Evolutionary conservation across 2,888 invertebrate species (phyloP).

Genomic region (Melieria picta): DNA sequence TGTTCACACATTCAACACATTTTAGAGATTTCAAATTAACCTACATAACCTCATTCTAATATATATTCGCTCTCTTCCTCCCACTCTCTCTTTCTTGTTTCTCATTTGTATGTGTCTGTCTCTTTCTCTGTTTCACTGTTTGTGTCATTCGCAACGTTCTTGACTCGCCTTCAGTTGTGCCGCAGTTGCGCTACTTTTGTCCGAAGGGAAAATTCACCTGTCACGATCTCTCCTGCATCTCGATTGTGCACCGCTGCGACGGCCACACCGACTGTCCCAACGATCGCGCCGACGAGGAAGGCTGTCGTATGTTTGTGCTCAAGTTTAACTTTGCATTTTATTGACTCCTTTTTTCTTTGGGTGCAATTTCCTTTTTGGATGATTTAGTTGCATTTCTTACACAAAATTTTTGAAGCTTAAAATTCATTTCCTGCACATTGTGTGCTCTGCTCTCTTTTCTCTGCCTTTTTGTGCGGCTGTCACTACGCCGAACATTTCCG

Average conservation of each 20-base stretch:
- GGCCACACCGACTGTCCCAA: constrained; percentile 77
- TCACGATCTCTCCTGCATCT: constrained; percentile 78
- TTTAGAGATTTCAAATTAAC: not conserved
- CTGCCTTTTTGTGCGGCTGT: not conserved
- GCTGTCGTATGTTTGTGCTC: constrained; percentile 70
- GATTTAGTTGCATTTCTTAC: constrained; percentile 8
- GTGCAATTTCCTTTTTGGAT: constrained; percentile 3
- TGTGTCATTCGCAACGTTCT: not conserved
- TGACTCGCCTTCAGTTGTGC: constrained; percentile 51
- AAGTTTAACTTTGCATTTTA: not conserved
- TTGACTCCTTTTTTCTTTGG: constrained; percentile 17
- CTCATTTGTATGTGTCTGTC: constrained; percentile 4
- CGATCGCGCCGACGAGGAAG: constrained; percentile 73
- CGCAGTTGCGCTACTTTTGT: constrained; percentile 61
- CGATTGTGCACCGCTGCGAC: constrained; percentile 76
- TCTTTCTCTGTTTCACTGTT: constrained; percentile 1
- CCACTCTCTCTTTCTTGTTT: constrained; percentile 21
- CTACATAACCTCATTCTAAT: not conserved
- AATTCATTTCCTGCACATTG: not conserved
- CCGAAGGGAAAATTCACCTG: constrained; percentile 75
- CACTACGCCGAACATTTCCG: not conserved
- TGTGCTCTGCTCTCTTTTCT: not conserved
- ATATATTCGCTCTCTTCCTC: constrained; percentile 6
- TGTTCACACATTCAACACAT: not conserved
- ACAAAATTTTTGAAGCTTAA: constrained; percentile 13